These are phyloP conservation scores for Nestor notabilis DNA, from an alignment of 2,113 vertebrate genomes.

Conservation along the genomic window DNA sequence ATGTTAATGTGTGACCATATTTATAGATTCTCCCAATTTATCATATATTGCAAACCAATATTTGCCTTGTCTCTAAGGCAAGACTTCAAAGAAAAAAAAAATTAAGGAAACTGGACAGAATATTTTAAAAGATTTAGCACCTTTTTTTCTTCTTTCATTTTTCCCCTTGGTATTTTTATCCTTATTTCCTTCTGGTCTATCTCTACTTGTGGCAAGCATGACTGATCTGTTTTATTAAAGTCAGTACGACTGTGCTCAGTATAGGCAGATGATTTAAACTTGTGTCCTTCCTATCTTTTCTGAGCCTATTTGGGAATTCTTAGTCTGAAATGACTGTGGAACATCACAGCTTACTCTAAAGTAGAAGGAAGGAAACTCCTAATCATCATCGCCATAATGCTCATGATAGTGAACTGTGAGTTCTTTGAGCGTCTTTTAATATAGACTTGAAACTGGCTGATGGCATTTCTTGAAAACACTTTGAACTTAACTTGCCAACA, in stretches of 20 bases:
- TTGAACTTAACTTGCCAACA: background rate
- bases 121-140: background rate
- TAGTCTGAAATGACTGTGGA: background rate
- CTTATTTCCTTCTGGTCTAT: background rate
- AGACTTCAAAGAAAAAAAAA: background rate
- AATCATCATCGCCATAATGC: background rate
- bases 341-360: background rate
- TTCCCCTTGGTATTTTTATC: background rate
- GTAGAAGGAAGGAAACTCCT: background rate
- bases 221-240: slow-evolving; percentile 23
- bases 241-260: background rate
- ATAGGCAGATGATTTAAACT: slow-evolving; percentile 27
- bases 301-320: background rate
- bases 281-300: background rate
- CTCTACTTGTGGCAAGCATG: background rate
- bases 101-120: background rate
- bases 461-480: slow-evolving; percentile 1
- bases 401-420: background rate
- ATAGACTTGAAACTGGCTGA: background rate
- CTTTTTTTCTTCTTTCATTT: background rate
- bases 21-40: background rate
- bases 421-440: slow-evolving; percentile 10
- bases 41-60: background rate
- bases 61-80: background rate
- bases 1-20: background rate